Base-by-base conservation (phyloP, 2,113 vertebrate genomes). In the Malurus cyaneus region DNA sequence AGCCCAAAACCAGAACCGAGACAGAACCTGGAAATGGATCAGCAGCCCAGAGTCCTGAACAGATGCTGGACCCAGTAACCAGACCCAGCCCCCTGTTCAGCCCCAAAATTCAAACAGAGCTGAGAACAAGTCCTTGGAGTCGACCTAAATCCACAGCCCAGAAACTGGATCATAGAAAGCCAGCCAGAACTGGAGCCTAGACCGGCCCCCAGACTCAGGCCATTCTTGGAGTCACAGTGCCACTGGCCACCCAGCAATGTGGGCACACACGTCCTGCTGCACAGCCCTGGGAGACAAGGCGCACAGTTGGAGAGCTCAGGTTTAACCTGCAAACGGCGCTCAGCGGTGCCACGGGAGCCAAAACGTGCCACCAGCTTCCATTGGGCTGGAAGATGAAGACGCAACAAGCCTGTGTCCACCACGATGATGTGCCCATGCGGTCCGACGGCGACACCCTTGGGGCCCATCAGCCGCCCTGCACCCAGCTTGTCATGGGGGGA, bases 371-470 rank as follows among this genome's bases (percentile, higher is more conserved):
- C 98, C 28, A 99, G 97, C 88, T 99, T 99, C 99, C 99, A 5
- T 99, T 99, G 88, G 99, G 98, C 96, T 99, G 99, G 97, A 99
- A 99, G 97, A 99, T 99, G 96, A 99, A 99, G 96, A 99, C 98
- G n/a, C 99, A 99, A 95, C 99, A 99, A 31, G 99, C 99, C 89
- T 99, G 99, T 99, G 96, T 99, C 99, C 12, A 99, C 99, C 11
- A 99, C 98, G 60, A 99, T 99, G 96, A 99, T 99, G 76, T 99
- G 99, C 15, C 99, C 99, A 0, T 99, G 72, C 98, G 98, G 88
- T 99, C 99, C 87, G n/a, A 99, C 98, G 0, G 99, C 99, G 6
- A 99, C 99, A 1, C 99, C 99, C 95, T 99, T 99, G 47, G 99
- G 99, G 65, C 99, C 99, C 99, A 99, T 98, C 95, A 99, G 96